Evolutionary conservation across 2,113 vertebrate genomes (phyloP).

Genomic region (Trachemys scripta): DNA sequence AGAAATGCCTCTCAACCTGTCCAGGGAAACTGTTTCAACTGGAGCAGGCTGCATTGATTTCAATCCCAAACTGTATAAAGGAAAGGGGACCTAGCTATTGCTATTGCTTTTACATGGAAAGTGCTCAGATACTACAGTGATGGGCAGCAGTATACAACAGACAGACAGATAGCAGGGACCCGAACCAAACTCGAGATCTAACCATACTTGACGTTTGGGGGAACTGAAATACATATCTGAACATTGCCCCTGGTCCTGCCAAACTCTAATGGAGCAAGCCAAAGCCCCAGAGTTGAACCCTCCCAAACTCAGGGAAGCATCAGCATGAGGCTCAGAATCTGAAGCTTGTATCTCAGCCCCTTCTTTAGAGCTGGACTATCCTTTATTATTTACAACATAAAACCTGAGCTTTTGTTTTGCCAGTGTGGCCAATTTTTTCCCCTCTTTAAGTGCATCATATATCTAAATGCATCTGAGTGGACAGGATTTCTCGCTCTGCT

Average conservation of each 20-base stretch:
- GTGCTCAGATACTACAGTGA: fast-evolving
- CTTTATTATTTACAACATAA: not conserved
- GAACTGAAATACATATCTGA: not conserved
- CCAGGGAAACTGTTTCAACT: conserved; percentile 44
- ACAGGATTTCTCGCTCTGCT: not conserved
- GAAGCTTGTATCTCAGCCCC: not conserved
- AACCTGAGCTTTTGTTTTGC: not conserved
- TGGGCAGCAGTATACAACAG: conserved; percentile 6
- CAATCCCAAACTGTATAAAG: not conserved
- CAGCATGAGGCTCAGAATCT: not conserved
- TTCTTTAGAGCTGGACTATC: not conserved
- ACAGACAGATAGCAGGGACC: not conserved
- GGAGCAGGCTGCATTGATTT: conserved; percentile 18
- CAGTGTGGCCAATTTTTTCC: not conserved
- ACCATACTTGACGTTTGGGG: not conserved
- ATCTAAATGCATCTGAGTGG: not conserved
- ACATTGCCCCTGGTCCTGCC: not conserved
- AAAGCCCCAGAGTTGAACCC: not conserved
- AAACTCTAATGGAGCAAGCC: not conserved
- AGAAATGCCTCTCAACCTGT: not conserved
- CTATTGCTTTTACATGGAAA: not conserved
- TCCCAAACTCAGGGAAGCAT: not conserved
- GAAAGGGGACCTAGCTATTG: not conserved
- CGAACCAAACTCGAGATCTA: not conserved
- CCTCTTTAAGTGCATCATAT: not conserved